These are phyloP conservation scores for Ceratina australensis DNA, from an alignment of 1,140 invertebrate species.

Conservation along the genomic window DNA sequence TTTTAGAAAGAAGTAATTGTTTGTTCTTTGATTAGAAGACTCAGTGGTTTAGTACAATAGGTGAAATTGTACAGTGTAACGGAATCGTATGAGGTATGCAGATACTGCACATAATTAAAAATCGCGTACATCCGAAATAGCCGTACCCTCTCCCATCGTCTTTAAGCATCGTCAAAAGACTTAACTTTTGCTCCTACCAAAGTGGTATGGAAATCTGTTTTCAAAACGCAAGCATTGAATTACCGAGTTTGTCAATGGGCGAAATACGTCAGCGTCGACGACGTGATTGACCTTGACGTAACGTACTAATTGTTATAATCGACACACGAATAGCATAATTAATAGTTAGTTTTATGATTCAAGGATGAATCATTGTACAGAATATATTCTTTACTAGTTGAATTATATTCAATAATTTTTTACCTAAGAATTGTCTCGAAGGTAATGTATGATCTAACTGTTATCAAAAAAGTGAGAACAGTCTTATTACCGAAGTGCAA, in stretches of 20 bases:
- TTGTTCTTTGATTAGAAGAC: too few species aligned
- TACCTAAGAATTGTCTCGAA: too few species aligned
- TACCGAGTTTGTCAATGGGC: too few species aligned
- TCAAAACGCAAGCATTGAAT: not conserved
- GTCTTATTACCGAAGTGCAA: not conserved
- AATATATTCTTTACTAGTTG: too few species aligned
- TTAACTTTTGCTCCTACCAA: not conserved
- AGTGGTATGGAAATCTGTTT: not conserved
- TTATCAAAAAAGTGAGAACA: not conserved
- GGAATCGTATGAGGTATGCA: conserved; percentile 22
- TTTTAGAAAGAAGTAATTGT: too few species aligned
- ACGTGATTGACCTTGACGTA: not conserved
- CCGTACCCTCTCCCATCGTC: conserved; percentile 18
- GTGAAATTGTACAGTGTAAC: not conserved
- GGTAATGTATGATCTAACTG: too few species aligned
- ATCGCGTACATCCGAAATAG: conserved; percentile 32
- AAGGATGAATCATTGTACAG: too few species aligned
- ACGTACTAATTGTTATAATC: not conserved
- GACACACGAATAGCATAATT: not conserved
- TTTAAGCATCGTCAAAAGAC: not conserved
- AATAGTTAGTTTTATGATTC: not conserved
- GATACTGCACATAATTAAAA: conserved; percentile 26
- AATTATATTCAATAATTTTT: too few species aligned
- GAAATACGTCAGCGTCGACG: not conserved
- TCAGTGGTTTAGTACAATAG: not conserved